Evolutionary conservation across 2,113 vertebrate species (phyloP).

Genomic region (Numenius arquata): DNA sequence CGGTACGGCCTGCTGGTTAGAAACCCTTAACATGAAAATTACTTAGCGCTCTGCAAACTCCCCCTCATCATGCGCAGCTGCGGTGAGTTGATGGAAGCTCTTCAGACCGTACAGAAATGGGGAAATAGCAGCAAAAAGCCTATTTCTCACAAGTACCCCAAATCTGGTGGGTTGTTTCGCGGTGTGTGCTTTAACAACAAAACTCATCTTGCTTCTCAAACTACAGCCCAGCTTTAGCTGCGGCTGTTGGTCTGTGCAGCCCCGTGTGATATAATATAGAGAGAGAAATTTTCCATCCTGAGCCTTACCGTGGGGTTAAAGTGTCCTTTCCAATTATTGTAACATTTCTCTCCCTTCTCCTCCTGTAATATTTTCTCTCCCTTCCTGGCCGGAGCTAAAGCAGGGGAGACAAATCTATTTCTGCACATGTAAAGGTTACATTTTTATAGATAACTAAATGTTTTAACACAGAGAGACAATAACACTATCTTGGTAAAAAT

Average conservation of each 20-base stretch:
- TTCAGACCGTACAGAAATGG: not conserved
- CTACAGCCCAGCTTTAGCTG: not conserved
- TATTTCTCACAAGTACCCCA: fast-evolving
- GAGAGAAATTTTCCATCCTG: not conserved
- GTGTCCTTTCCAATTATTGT: not conserved
- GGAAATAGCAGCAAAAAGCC: not conserved
- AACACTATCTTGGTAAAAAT: not conserved
- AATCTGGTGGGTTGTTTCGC: fast-evolving
- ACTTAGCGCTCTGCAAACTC: not conserved
- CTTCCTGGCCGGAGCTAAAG: not conserved
- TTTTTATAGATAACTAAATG: not conserved
- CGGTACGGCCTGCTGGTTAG: not conserved
- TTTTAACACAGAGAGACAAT: not conserved
- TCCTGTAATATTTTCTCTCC: not conserved
- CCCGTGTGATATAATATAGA: fast-evolving
- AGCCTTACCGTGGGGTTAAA: not conserved
- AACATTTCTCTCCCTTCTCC: not conserved
- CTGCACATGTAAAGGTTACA: not conserved
- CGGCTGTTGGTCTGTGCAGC: not conserved
- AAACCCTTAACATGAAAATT: not conserved
- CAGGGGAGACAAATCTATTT: not conserved
- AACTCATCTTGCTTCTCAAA: not conserved
- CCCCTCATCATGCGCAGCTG: not conserved
- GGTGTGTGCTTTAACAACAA: not conserved
- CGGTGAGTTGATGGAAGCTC: not conserved